Percentiles rank a stretch among this genome's conserved stretches.
These are phyloP conservation scores for Labrus mixtus DNA, from an alignment of 2,113 vertebrate genomes.

Conservation along the genomic window DNA sequence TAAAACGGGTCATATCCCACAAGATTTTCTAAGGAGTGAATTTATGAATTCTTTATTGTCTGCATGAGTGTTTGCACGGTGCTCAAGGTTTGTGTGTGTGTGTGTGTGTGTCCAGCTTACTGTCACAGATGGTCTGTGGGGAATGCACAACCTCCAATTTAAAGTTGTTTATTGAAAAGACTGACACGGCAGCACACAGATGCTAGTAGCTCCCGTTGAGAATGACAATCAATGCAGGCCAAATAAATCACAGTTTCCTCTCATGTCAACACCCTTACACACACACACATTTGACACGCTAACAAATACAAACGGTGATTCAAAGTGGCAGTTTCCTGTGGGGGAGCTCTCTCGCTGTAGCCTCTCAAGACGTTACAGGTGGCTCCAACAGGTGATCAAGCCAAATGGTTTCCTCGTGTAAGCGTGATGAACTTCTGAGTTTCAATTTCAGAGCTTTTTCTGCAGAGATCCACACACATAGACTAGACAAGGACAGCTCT, in stretches of 20 bases:
- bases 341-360: background rate
- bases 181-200: background rate
- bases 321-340: background rate
- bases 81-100: no score
- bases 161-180: background rate
- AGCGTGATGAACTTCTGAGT: background rate
- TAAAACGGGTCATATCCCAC: background rate
- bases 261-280: background rate
- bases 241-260: background rate
- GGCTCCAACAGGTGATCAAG: background rate
- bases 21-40: background rate
- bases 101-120: background rate
- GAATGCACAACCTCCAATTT: background rate
- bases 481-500: no score
- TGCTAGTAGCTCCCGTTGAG: background rate
- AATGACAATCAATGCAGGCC: background rate
- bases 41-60: background rate
- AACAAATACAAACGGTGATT: background rate
- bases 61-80: no score
- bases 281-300: background rate
- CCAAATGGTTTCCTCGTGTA: background rate
- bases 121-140: background rate
- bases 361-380: background rate
- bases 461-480: no score
- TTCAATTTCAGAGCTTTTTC: no score